Evolutionary conservation across 2,888 invertebrate species (phyloP).

Genomic region (Cephus pygmeus): DNA sequence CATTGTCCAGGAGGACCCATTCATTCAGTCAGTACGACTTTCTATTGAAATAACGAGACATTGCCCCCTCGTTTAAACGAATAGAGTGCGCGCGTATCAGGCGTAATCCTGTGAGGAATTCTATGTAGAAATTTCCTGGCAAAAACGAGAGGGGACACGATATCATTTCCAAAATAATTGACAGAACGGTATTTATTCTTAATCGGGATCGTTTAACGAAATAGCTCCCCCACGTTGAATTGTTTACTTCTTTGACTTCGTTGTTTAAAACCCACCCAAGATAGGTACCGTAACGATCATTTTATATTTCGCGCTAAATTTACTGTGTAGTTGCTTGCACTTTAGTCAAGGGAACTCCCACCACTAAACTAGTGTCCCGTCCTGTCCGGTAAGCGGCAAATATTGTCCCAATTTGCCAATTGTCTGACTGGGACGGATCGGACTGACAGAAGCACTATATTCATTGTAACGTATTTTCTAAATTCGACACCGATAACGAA

Average conservation of each 20-base stretch:
- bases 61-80: constrained; percentile 4
- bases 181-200: neutral
- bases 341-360: too few relatives aligned
- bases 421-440: too few relatives aligned
- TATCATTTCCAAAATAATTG: neutral
- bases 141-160: neutral
- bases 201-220: neutral
- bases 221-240: neutral
- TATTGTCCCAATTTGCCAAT: too few relatives aligned
- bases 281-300: neutral
- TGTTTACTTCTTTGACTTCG: neutral
- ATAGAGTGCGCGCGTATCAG: neutral
- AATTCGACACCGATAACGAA: too few relatives aligned
- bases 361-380: too few relatives aligned
- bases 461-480: too few relatives aligned
- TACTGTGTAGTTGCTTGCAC: too few relatives aligned
- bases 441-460: too few relatives aligned
- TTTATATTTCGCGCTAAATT: too few relatives aligned
- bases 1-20: constrained; percentile 30
- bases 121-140: neutral
- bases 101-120: neutral
- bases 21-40: constrained; percentile 19
- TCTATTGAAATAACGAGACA: constrained; percentile 27
- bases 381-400: too few relatives aligned
- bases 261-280: neutral